phyloP scores from a whole-genome alignment of 2,797 vertebrate species.

The Eurystomus glaucurus region DNA sequence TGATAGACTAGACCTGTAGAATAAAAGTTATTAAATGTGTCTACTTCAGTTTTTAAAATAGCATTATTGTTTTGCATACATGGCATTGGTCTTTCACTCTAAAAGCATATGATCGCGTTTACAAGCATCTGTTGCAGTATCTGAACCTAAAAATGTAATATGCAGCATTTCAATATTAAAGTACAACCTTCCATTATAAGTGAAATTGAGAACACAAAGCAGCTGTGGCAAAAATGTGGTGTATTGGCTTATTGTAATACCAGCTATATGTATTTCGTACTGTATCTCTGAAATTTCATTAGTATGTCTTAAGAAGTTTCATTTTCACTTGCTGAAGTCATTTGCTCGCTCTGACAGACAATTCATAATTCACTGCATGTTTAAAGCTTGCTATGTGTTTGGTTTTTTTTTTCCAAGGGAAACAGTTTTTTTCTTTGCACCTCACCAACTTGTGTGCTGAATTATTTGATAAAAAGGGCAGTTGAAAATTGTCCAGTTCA shows the following conservation, averaged over 20 bases:
- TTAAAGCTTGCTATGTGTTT: conserved; percentile 63
- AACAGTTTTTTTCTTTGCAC: conserved; percentile 33
- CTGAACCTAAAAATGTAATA: not conserved
- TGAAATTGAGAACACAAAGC: conserved; percentile 37
- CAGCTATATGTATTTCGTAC: conserved; percentile 45
- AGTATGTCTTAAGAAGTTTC: conserved; percentile 73
- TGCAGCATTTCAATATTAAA: not conserved
- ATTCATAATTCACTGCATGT: conserved; percentile 71
- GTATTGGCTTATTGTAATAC: conserved; percentile 18
- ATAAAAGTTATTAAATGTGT: not conserved
- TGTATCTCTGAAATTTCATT: conserved; percentile 60
- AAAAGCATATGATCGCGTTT: not conserved
- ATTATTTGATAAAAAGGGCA: conserved; percentile 28
- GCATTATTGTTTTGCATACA: not conserved
- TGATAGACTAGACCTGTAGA: not conserved
- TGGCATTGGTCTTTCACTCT: not conserved
- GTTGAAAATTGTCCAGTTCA: not conserved
- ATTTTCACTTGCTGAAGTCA: conserved; percentile 74
- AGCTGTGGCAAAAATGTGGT: conserved; percentile 34
- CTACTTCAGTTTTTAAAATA: not conserved
- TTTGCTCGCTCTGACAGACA: conserved; percentile 68
- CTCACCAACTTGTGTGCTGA: conserved; percentile 39
- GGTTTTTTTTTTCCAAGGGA: conserved; percentile 8
- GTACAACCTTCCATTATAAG: not conserved
- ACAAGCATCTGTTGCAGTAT: not conserved